Evolutionary conservation across 2,113 vertebrate species (phyloP).

Genomic region (Loxodonta africana): DNA sequence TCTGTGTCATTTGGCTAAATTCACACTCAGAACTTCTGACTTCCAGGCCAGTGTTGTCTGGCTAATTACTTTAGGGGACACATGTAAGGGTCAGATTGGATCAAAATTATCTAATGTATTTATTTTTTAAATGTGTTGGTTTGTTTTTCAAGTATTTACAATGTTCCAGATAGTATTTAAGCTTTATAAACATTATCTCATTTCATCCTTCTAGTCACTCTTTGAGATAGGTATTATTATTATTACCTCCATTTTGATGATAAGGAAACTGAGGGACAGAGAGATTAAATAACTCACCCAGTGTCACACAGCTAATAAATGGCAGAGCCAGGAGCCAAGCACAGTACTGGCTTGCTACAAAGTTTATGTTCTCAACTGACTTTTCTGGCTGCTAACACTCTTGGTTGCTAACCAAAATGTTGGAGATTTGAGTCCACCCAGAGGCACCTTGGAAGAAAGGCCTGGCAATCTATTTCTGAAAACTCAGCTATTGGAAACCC

Average conservation of each 20-base stretch:
- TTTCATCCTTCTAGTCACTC: neutral
- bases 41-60: neutral
- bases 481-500: no score
- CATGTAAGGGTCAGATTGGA: neutral
- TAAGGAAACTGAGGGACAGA: neutral
- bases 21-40: neutral
- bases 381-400: neutral
- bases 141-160: neutral
- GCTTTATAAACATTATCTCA: neutral
- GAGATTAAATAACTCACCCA: neutral
- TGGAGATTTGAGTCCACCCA: no score
- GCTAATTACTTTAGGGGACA: neutral
- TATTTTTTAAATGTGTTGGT: neutral
- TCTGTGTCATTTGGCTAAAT: neutral
- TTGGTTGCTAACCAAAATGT: no score
- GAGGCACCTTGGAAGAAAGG: no score
- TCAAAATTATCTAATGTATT: neutral
- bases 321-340: constrained; percentile 17
- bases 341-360: neutral
- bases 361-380: neutral
- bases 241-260: neutral
- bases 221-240: neutral
- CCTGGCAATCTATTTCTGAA: no score
- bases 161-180: neutral
- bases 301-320: neutral